A percentile compares a stretch with the other conserved stretches of the same genome.
Conservation (phyloP, 2,797 vertebrate genomes). For the Prionace glauca region DNA sequence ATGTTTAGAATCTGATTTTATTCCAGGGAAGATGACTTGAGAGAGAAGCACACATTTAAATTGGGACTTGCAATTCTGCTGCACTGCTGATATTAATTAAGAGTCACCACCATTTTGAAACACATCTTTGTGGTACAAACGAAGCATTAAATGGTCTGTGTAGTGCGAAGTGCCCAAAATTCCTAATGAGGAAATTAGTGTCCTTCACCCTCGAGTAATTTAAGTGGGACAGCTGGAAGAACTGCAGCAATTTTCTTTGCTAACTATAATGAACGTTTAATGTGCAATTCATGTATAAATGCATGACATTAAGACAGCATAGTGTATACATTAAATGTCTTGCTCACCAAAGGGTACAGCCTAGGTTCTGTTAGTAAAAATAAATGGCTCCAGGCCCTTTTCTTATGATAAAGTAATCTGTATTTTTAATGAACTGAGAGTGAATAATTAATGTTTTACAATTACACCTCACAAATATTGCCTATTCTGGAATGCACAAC, state of each 20-base stretch:
- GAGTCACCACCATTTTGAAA: background rate
- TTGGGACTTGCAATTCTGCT: background rate
- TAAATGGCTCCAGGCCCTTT: background rate
- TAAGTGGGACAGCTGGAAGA: conserved; percentile 27
- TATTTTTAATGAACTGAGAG: background rate
- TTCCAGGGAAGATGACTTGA: background rate
- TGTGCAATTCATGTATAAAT: conserved; percentile 32
- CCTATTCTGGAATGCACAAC: background rate
- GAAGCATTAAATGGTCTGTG: background rate
- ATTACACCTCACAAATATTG: background rate
- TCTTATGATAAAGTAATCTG: background rate
- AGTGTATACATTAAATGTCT: conserved; percentile 14
- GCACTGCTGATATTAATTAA: background rate
- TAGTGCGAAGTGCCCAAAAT: background rate
- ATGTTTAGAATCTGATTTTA: background rate
- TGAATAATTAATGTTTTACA: background rate
- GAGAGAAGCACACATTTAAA: background rate
- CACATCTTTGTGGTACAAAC: background rate
- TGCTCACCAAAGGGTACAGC: background rate
- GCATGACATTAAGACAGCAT: conserved; percentile 22
- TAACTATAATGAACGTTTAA: conserved; percentile 32
- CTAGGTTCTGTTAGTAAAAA: background rate
- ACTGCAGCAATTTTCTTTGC: conserved; percentile 29
- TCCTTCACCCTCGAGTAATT: conserved; percentile 27
- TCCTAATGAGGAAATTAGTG: conserved; percentile 27